phyloP scores from a whole-genome alignment of 2,797 vertebrate species.

The Acomys russatus region DNA sequence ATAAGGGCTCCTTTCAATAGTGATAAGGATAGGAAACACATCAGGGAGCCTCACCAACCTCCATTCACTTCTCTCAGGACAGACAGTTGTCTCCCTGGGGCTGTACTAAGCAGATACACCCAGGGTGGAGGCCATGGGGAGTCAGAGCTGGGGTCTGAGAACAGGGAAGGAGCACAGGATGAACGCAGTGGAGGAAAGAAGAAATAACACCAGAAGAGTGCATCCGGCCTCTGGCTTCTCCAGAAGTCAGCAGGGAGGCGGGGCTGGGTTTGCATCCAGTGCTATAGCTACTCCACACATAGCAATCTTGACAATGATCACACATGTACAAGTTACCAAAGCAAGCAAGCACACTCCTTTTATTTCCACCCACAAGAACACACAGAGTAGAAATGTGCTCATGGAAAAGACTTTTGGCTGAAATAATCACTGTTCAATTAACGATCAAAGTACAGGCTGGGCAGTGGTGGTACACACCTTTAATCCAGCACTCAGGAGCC shows the following conservation, averaged over 20 bases:
- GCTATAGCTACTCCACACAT: not conserved
- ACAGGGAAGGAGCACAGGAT: not conserved
- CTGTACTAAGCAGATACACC: not conserved
- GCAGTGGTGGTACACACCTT: no score
- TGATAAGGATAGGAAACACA: not conserved
- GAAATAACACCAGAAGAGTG: not conserved
- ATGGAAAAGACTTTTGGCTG: not conserved
- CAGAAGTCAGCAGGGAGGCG: not conserved
- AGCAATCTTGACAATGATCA: not conserved
- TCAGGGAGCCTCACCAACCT: not conserved
- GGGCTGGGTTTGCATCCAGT: not conserved
- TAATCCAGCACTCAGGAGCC: no score
- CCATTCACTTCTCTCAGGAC: not conserved
- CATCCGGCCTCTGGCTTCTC: not conserved
- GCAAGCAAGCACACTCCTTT: not conserved
- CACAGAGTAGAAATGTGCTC: not conserved
- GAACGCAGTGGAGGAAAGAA: not conserved
- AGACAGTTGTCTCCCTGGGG: not conserved
- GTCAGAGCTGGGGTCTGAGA: not conserved
- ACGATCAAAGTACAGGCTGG: not conserved
- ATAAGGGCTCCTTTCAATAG: not conserved
- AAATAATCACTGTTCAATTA: not conserved
- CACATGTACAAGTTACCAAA: not conserved
- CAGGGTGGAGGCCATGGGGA: not conserved
- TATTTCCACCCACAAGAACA: not conserved